Evolutionary conservation across 2,888 invertebrate species (phyloP).

Genomic region (Melolontha melolontha): DNA sequence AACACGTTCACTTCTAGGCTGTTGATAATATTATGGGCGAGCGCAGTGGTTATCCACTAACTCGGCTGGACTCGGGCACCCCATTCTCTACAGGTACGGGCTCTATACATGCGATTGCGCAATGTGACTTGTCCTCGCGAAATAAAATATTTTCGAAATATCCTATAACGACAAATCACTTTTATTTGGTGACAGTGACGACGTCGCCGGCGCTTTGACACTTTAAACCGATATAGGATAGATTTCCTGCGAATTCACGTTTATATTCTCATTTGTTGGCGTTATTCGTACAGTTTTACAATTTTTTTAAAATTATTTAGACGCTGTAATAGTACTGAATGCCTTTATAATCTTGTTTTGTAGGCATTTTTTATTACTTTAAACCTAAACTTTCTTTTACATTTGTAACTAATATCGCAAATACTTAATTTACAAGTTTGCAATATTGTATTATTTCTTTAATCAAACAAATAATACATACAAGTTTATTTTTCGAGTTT

Average conservation of each 20-base stretch:
- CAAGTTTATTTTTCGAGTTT: too few relatives aligned
- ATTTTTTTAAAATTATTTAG: too few relatives aligned
- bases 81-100: slow-evolving; percentile 50
- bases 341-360: too few relatives aligned
- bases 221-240: background rate
- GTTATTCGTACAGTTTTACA: too few relatives aligned
- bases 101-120: slow-evolving; percentile 53
- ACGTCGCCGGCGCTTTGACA: slow-evolving; percentile 5
- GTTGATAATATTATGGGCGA: slow-evolving; percentile 54
- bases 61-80: slow-evolving; percentile 52
- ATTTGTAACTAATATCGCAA: too few relatives aligned
- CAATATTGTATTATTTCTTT: too few relatives aligned
- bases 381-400: too few relatives aligned
- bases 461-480: too few relatives aligned
- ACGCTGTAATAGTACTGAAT: too few relatives aligned
- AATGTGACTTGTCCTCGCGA: slow-evolving; percentile 48
- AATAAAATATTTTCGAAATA: slow-evolving; percentile 47
- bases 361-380: too few relatives aligned
- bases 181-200: slow-evolving; percentile 19
- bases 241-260: slow-evolving; percentile 3
- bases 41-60: slow-evolving; percentile 48
- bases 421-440: too few relatives aligned
- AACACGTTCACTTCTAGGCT: slow-evolving; percentile 47
- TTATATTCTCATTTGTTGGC: too few relatives aligned
- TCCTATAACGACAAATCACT: slow-evolving; percentile 33